Conservation (phyloP, 2,113 vertebrate genomes). For the Hydropotes inermis region DNA sequence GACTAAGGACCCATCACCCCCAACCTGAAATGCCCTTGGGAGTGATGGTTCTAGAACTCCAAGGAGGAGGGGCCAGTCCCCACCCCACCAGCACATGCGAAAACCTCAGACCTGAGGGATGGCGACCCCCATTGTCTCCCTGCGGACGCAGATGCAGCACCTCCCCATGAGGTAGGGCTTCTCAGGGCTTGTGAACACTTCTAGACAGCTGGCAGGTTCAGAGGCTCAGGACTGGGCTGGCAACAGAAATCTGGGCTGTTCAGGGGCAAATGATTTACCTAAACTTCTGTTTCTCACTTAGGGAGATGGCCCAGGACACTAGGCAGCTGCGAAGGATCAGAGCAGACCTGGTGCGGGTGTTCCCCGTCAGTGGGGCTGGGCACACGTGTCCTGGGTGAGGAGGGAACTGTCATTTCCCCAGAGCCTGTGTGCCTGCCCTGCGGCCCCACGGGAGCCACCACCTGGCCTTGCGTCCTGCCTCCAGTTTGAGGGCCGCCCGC, state of each 20-base stretch:
- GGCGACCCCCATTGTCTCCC: not conserved
- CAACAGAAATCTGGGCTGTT: not conserved
- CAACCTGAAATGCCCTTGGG: not conserved
- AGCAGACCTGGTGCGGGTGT: not conserved
- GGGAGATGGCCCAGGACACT: not conserved
- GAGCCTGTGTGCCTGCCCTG: not conserved
- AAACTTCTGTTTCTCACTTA: not conserved
- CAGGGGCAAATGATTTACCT: not conserved
- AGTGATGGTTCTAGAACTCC: not conserved
- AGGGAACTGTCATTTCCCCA: too few species aligned
- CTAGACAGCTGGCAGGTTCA: not conserved
- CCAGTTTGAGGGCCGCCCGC: not conserved
- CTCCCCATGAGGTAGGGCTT: not conserved
- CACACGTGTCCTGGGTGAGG: not conserved
- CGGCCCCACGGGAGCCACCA: fast-evolving
- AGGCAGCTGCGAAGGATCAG: not conserved
- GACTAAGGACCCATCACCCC: not conserved
- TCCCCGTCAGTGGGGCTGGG: not conserved
- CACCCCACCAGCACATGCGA: not conserved
- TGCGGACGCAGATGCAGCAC: fast-evolving
- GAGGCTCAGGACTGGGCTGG: not conserved
- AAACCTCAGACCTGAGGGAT: not conserved
- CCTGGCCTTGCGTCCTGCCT: fast-evolving
- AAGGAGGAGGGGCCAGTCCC: not conserved
- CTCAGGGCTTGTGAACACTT: not conserved